Evolutionary conservation across 37 sponge, comb jelly and placozoan species (phyloP).

Genomic region (Oopsacas minuta): DNA sequence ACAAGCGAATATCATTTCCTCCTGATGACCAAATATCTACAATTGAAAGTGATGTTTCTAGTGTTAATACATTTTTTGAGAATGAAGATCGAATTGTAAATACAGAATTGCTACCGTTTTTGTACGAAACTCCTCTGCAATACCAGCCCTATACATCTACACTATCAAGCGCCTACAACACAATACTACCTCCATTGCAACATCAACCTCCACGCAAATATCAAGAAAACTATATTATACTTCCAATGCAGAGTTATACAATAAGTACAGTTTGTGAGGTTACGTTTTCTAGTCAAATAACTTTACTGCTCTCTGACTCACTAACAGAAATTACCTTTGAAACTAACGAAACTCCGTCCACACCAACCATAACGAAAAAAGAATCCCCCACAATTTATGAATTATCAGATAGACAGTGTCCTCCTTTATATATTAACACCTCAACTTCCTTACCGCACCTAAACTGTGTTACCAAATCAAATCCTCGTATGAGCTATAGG

Average conservation of each 20-base stretch:
- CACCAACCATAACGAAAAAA: neutral
- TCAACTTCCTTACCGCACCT: neutral
- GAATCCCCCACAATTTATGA: neutral
- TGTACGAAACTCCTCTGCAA: neutral
- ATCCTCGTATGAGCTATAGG: neutral
- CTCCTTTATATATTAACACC: neutral
- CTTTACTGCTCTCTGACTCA: neutral
- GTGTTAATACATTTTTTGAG: neutral
- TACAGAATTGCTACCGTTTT: neutral
- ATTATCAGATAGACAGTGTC: neutral
- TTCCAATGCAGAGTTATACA: neutral
- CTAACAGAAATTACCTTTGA: constrained; percentile 6
- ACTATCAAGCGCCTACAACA: neutral
- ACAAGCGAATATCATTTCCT: neutral
- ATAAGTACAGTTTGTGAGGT: neutral
- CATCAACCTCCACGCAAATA: neutral
- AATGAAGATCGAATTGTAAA: neutral
- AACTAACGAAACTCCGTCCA: neutral
- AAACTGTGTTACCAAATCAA: neutral
- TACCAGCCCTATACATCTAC: neutral
- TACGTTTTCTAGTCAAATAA: neutral
- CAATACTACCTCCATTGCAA: neutral
- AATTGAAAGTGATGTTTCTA: neutral
- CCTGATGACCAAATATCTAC: neutral
- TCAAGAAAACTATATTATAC: constrained; percentile 10